Conservation (phyloP, 2,113 vertebrate genomes). For the Pseudopipra pipra region DNA sequence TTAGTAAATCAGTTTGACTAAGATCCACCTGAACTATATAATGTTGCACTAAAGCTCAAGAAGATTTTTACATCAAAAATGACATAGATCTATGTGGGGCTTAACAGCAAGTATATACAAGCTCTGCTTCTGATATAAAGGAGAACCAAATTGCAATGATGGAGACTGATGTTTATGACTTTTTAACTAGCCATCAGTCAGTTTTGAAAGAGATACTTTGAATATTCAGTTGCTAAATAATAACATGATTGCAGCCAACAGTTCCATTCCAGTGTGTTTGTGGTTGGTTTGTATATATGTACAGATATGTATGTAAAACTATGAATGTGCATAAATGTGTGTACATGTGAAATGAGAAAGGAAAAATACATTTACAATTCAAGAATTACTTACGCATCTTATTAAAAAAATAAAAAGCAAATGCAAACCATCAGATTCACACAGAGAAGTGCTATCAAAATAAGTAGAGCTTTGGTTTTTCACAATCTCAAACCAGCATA, state of each 20-base stretch:
- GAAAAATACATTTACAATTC: not conserved
- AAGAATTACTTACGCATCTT: not conserved
- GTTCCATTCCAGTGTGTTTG: not conserved
- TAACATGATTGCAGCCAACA: not conserved
- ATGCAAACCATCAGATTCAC: not conserved
- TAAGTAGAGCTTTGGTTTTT: not conserved
- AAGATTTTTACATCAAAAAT: not conserved
- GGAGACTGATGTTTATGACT: not conserved
- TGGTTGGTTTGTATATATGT: not conserved
- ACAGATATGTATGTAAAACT: not conserved
- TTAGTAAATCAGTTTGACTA: not conserved
- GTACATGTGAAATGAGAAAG: rapidly evolving
- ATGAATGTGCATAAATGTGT: not conserved
- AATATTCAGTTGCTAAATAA: not conserved
- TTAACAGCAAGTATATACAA: not conserved
- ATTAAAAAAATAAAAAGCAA: not conserved
- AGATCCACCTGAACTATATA: not conserved
- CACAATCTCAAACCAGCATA: not conserved
- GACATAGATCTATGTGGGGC: not conserved
- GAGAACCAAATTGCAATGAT: not conserved
- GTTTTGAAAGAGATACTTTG: not conserved
- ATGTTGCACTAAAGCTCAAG: not conserved
- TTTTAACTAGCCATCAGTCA: not conserved
- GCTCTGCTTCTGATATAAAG: not conserved
- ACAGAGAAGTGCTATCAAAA: not conserved